Evolutionary conservation across 2,888 invertebrate genomes (phyloP), one percentile per base, ranked within the genome.

Genomic region (Meta bourneti): DNA sequence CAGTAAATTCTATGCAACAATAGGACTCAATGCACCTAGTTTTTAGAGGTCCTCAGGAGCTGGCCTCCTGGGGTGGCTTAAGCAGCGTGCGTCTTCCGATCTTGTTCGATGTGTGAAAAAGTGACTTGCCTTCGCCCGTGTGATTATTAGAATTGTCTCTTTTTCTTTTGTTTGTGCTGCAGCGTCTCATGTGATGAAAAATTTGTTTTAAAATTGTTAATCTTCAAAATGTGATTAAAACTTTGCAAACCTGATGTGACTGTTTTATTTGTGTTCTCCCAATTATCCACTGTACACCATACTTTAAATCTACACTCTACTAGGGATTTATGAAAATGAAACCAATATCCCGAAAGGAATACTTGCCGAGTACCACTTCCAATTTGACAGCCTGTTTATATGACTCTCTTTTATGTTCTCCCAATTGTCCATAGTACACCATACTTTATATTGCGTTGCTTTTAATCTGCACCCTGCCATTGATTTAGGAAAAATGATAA

Each of bases 111-210:
- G 70, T 83, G 78, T 72, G 78, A 52, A 69, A 51, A 83, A 83
- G 84, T 77, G 83, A 79, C 69, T 78, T 84, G 89, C 82, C 89
- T 83, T 81, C 82, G 83, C 72, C 83, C 72, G 83, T 83, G 84
- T 84, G 89, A 83, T 83, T 83, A 77, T 54, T 83, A 75, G 49
- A 81, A 81, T 54, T 79, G 52, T 72, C n/a, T 82, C 49, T 89
- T 83, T 48, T 84, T 61, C 80, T 80, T 88, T 72, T 88, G 71
- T 89, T 89, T 78, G 78, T 89, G 71, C 83, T 84, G 54, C 83
- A 84, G 79, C 72, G 84, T 71, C 89, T 89, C 83, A 61, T 89
- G 89, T 89, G 79, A 89, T 89, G 70, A 81, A 75, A 69, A 77
- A 69, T 69, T 82, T 74, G 74, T 52, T 84, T 61, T 54, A 16